phyloP scores from a whole-genome alignment of 2,888 invertebrate genomes.

The Crematogaster levior region DNA sequence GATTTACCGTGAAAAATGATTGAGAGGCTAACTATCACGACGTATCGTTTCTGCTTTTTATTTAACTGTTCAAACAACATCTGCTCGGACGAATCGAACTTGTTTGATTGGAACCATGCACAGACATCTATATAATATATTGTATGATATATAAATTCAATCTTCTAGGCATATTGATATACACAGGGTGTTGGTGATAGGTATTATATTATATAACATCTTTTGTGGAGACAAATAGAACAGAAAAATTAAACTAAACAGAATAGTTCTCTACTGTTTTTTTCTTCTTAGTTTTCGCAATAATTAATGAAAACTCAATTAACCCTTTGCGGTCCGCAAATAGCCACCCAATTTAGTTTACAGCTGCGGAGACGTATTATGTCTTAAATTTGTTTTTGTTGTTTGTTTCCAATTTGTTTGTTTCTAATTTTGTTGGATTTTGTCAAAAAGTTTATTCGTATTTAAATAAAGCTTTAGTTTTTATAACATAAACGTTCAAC shows the following conservation, averaged over 20 bases:
- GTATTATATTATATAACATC: too few species aligned
- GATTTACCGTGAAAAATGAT: neutral
- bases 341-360: too few species aligned
- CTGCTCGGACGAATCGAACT: constrained; percentile 18
- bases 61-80: constrained; percentile 69
- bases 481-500: too few species aligned
- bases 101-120: neutral
- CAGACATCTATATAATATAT: neutral
- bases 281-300: too few species aligned
- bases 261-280: neutral
- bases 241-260: neutral
- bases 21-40: neutral
- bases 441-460: too few species aligned
- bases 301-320: neutral
- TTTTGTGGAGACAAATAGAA: neutral
- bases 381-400: too few species aligned
- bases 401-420: too few species aligned
- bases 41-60: constrained; percentile 51
- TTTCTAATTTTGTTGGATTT: too few species aligned
- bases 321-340: too few species aligned
- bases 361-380: too few species aligned
- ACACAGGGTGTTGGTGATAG: neutral
- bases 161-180: neutral
- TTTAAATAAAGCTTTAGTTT: too few species aligned
- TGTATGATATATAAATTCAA: too few species aligned